Conservation (phyloP, 2,888 invertebrate genomes). For the Gortyna flavago region DNA sequence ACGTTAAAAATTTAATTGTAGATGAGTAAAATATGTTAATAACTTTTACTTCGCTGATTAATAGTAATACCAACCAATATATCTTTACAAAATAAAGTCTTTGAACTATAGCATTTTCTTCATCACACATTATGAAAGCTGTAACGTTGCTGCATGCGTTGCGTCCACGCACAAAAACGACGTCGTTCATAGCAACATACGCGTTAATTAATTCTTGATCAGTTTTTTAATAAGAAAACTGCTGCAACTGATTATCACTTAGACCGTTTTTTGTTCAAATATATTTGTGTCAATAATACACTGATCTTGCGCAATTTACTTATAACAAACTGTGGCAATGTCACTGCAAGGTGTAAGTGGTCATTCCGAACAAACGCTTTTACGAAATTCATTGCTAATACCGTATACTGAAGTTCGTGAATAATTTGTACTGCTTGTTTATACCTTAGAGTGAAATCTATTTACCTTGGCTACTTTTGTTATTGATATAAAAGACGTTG, state of each 20-base stretch:
- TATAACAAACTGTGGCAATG: constrained; percentile 75
- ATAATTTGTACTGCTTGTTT: constrained; percentile 73
- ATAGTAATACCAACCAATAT: background rate
- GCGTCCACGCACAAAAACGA: constrained; percentile 50
- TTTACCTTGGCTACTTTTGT: constrained; percentile 84
- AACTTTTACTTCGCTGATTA: background rate
- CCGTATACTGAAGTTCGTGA: constrained; percentile 74
- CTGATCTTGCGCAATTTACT: constrained; percentile 73
- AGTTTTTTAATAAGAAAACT: constrained; percentile 50
- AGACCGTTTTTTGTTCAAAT: constrained; percentile 69
- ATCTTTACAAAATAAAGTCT: constrained; percentile 9
- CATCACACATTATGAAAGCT: constrained; percentile 44
- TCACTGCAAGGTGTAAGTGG: constrained; percentile 71
- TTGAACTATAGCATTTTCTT: constrained; percentile 27
- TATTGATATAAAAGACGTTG: constrained; percentile 85
- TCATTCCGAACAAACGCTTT: constrained; percentile 71
- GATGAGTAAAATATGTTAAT: background rate
- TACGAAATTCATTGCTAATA: constrained; percentile 79
- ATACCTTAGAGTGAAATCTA: constrained; percentile 84
- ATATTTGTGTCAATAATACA: constrained; percentile 74
- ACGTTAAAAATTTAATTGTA: background rate
- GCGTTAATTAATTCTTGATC: constrained; percentile 48
- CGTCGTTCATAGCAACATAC: constrained; percentile 22
- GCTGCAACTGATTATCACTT: constrained; percentile 58
- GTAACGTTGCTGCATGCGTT: constrained; percentile 40